Percentiles rank a stretch among this genome's conserved stretches.
Conservation (phyloP, 2,113 vertebrate species). For the Urocynchramus pylzowi region DNA sequence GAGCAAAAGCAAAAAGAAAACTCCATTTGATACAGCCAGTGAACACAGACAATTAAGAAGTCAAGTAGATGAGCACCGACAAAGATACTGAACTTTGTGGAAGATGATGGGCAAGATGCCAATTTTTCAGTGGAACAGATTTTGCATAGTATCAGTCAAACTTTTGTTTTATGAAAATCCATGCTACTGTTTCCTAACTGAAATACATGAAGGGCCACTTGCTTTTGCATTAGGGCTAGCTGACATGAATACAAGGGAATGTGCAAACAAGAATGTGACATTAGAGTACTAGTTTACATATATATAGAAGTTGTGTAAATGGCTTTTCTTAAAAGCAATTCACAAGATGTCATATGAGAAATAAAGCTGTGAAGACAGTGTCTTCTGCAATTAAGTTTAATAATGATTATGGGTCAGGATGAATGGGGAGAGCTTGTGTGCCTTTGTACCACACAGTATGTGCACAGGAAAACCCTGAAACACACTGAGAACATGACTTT, state of each 20-base stretch:
- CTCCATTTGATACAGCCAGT: conserved; percentile 48
- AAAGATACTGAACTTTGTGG: conserved; percentile 20
- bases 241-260: background rate
- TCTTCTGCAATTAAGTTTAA: conserved; percentile 46
- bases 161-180: conserved; percentile 55
- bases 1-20: conserved; percentile 63
- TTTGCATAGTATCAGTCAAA: conserved; percentile 32
- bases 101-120: background rate
- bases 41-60: conserved; percentile 48
- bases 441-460: background rate
- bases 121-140: conserved; percentile 5
- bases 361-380: conserved; percentile 42
- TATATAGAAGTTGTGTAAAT: conserved; percentile 31
- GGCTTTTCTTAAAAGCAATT: conserved; percentile 60
- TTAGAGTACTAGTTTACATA: conserved; percentile 35
- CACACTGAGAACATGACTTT: background rate
- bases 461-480: background rate
- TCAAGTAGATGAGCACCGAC: conserved; percentile 32
- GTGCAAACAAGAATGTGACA: conserved; percentile 46
- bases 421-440: background rate
- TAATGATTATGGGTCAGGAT: background rate
- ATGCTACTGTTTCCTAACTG: background rate
- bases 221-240: background rate
- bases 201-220: background rate
- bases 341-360: conserved; percentile 42